Evolutionary conservation across 2,888 invertebrate genomes (phyloP).

Genomic region (Epinotia bilunana): DNA sequence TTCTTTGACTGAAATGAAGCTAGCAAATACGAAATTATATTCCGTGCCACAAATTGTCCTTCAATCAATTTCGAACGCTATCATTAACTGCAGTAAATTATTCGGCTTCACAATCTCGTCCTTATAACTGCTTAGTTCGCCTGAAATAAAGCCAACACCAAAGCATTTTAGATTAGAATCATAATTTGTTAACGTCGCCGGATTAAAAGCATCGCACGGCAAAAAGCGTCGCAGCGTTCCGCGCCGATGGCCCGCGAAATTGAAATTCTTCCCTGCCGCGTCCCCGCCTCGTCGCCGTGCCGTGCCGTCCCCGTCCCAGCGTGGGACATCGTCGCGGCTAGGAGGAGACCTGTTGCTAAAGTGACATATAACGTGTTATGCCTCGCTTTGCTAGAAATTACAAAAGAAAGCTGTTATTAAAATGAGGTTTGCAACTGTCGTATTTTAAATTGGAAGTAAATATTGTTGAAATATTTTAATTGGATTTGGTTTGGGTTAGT

Average conservation of each 20-base stretch:
- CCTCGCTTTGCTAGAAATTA: background rate
- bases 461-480: background rate
- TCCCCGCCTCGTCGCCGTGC: background rate
- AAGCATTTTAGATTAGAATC: slow-evolving; percentile 31
- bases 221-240: slow-evolving; percentile 24
- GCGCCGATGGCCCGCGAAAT: slow-evolving; percentile 38
- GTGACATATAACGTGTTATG: background rate
- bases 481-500: slow-evolving; percentile 2
- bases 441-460: background rate
- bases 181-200: slow-evolving; percentile 28
- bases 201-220: slow-evolving; percentile 7
- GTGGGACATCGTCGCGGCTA: background rate
- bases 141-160: background rate
- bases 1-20: too few species aligned
- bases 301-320: background rate
- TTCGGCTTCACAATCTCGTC: background rate
- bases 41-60: too few species aligned
- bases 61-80: too few species aligned
- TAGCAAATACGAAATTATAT: too few species aligned
- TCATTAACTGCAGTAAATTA: background rate
- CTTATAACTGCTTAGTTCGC: background rate
- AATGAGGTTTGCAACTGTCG: background rate
- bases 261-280: slow-evolving; percentile 28
- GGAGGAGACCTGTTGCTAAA: slow-evolving; percentile 21
- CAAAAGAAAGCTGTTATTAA: background rate